Evolutionary conservation across 2,888 invertebrate species (phyloP).

Genomic region (Drosophila macrospina): DNA sequence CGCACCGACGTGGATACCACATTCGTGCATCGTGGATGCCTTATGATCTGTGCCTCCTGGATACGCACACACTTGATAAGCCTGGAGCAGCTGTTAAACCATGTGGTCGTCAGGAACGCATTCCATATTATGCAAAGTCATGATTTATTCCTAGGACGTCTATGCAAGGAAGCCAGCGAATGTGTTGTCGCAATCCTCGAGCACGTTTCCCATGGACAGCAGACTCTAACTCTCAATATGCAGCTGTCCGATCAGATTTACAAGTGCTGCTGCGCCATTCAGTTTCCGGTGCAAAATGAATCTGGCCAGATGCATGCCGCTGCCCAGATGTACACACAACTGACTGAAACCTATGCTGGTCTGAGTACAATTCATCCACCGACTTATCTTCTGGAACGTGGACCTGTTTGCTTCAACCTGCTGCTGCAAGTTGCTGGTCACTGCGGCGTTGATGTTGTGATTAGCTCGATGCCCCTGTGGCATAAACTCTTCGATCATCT

Average conservation of each 20-base stretch:
- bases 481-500: background rate
- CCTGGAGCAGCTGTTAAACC: background rate
- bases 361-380: background rate
- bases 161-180: background rate
- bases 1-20: background rate
- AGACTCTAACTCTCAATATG: background rate
- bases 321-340: background rate
- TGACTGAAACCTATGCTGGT: background rate
- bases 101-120: background rate
- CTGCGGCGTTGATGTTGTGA: background rate
- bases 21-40: background rate
- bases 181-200: background rate
- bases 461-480: conserved; percentile 2
- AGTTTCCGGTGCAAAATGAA: background rate
- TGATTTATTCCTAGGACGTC: background rate
- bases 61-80: background rate
- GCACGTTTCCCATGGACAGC: background rate
- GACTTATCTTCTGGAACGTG: background rate
- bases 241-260: background rate
- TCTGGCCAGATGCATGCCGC: too few relatives aligned
- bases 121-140: background rate
- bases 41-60: background rate
- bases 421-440: background rate
- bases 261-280: background rate
- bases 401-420: background rate